A percentile compares a stretch with the other conserved stretches of the same genome.
Conservation (phyloP, 2,797 vertebrate genomes). For the Crenichthys baileyi region DNA sequence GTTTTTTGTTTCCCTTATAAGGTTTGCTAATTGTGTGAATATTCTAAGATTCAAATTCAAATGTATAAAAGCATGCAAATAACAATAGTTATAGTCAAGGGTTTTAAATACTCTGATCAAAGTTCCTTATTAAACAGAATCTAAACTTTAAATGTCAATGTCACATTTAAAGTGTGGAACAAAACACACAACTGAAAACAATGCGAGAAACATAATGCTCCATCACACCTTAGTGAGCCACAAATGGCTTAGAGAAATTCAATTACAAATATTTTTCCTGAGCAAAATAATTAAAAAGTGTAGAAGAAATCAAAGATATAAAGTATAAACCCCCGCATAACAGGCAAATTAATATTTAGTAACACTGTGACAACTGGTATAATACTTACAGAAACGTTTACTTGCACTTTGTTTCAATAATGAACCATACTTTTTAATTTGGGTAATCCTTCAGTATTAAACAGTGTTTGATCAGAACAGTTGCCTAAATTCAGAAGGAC, state of each 20-base stretch:
- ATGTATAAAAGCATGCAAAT: background rate
- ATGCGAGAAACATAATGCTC: background rate
- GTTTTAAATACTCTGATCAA: background rate
- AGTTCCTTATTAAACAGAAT: background rate
- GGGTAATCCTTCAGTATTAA: slow-evolving; percentile 2
- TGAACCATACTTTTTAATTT: slow-evolving; percentile 20
- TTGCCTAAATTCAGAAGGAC: background rate
- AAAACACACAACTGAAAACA: background rate
- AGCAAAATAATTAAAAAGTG: background rate
- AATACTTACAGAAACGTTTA: slow-evolving; percentile 5
- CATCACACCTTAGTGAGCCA: background rate
- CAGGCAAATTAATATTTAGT: background rate
- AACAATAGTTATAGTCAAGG: background rate
- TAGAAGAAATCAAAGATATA: background rate
- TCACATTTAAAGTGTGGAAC: background rate
- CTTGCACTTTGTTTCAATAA: slow-evolving; percentile 16
- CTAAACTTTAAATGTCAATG: background rate
- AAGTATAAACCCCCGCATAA: background rate
- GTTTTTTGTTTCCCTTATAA: too few species aligned
- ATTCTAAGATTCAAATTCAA: too few species aligned
- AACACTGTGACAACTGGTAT: background rate
- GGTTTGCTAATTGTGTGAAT: too few species aligned
- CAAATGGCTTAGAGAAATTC: background rate
- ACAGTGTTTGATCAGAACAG: background rate
- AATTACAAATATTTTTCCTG: background rate